Evolutionary conservation across 2,797 vertebrate species (phyloP), one percentile per base, ranked within the genome.

Genomic region (Eidolon dupreanum): DNA sequence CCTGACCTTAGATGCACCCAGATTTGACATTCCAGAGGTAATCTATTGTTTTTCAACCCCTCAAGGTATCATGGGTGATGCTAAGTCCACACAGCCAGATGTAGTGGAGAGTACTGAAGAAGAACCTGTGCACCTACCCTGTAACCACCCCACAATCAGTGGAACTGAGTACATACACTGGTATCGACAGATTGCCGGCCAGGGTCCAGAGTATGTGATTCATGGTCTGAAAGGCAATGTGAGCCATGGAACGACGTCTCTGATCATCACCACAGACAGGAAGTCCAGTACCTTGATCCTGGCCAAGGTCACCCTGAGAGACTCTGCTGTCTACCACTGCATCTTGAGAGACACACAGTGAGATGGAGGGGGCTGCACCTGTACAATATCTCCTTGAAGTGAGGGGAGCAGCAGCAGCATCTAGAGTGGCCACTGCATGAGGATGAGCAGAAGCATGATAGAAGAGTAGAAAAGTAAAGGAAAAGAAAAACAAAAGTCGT

Each of bases 71-170:
- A n/a, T 20, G 19, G 12, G 61, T 19, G 70, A 96, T 51, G 70
- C 95, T 43, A 89, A 97, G 36, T 93, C 89, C 36, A 96, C 57
- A n/a, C 97, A 97, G 61, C 84, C 92, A 55, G 51, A 1, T 59
- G 92, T 46, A 8, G 2, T 88, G 31, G 84, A 91, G 6, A 33
- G 22, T 0, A 2, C 15, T 2, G 96, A 95, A 51, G 97, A 38
- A n/a, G 36, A 90, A 15, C 1, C 68, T 9, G 75, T 92, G 22
- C 33, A 28, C 22, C 68, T 97, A 41, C 88, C 33, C 33, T 97
- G 96, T 63, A 49, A 24, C 38, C 97, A 92, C 46, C 38, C 96
- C 15, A 65, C 90, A 0, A 91, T 97, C 16, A 24, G 68, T 65
- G 65, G 65, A 26, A 15, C 0, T 9, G 88, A 97, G 22, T 94